A percentile compares a stretch with the other conserved stretches of the same genome.
Evolutionary conservation across 2,113 vertebrate genomes (phyloP).

Genomic region (Equus quagga): DNA sequence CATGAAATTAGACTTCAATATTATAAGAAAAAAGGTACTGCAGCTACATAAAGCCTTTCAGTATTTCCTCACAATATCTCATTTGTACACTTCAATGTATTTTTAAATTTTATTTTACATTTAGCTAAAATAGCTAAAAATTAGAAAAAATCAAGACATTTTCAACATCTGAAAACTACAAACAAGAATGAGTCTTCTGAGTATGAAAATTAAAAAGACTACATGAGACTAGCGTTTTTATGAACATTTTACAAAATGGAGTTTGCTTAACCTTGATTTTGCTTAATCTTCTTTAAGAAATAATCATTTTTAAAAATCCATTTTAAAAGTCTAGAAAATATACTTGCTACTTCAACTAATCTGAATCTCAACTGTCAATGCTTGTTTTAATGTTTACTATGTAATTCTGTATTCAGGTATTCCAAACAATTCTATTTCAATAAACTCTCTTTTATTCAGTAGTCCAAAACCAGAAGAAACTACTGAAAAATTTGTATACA

Average conservation of each 20-base stretch:
- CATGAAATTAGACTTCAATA: neutral
- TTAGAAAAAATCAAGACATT: slow-evolving; percentile 6
- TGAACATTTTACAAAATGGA: neutral
- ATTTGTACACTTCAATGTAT: neutral
- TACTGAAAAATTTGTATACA: neutral
- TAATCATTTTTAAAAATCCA: neutral
- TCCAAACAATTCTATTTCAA: neutral
- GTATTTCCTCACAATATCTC: neutral
- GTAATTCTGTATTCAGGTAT: neutral
- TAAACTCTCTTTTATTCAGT: neutral
- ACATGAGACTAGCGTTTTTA: neutral
- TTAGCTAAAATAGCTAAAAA: slow-evolving; percentile 20
- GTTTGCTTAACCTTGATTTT: neutral
- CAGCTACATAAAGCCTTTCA: neutral
- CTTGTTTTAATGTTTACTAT: neutral
- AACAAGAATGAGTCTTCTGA: neutral
- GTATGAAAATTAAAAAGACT: neutral
- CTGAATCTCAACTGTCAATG: neutral
- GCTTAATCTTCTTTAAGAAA: neutral
- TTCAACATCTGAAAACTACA: neutral
- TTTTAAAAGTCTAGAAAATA: neutral
- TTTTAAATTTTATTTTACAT: neutral
- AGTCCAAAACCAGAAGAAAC: neutral
- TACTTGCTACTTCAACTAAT: neutral
- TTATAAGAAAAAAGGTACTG: neutral